Evolutionary conservation across 2,113 vertebrate genomes (phyloP), one percentile per base, ranked within the genome.

Genomic region (Chaetops frenatus): DNA sequence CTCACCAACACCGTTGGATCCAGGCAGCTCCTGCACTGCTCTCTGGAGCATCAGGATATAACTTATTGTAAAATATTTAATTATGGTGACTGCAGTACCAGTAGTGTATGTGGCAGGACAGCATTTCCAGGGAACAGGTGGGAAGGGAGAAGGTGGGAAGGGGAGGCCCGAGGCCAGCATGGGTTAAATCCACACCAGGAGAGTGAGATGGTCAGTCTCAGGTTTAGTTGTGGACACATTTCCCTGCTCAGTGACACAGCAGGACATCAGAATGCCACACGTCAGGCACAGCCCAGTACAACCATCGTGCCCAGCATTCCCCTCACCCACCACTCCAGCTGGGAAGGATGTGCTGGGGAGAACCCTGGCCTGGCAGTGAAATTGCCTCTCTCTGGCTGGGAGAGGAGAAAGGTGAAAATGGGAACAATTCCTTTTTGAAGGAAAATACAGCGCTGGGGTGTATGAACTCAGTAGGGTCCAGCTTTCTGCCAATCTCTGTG

Each of bases 101-200:
- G 20, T 24, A 31, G 57, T 1, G 0, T 9, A 1, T 0, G 13
- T 16, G 40, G 17, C 31, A 66, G 28, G 80, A 11, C 0, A 1
- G 22, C 29, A 9, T 50, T 71, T 15, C 24, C 3, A 28, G 38
- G 38, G 38, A 38, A 38, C 38, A 38, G 74, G 56, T 48, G 62
- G 47, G 54, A 53, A 62, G 56, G 70, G 62, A 57, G 62, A n/a
- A 60, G 47, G 48, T 10, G 25, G 33, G 61, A n/a, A 74, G 31
- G 62, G 42, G 9, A 0, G 1, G 47, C 5, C 23, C 0, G 4
- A 69, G 35, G 33, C 15, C 0, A 2, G 23, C 3, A 1, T 17
- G 50, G 65, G 44, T 44, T 15, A 28, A 29, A 47, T 7, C 48
- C 11, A 10, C 56, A 8, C 17, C 45, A 4, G 24, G 35, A 45